Evolutionary conservation across 2,888 invertebrate genomes (phyloP).

Genomic region (Phragmatobia fuliginosa): DNA sequence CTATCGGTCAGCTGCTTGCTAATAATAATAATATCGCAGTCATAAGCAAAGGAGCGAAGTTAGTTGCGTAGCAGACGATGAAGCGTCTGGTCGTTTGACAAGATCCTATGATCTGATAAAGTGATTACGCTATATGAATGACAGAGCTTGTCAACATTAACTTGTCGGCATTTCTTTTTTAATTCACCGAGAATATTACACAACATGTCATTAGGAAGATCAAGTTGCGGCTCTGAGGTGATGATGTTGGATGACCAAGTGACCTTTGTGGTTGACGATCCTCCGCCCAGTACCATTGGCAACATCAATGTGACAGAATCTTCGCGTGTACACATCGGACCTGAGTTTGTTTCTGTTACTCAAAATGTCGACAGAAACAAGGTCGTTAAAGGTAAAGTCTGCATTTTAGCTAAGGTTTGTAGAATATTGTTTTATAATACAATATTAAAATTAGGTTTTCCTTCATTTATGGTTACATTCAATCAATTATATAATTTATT

Average conservation of each 20-base stretch:
- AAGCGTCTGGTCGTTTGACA: slow-evolving; percentile 55
- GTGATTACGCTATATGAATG: neutral
- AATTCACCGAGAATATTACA: neutral
- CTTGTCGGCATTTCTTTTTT: neutral
- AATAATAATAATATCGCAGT: slow-evolving; percentile 32
- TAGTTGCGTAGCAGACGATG: slow-evolving; percentile 63
- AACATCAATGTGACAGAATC: neutral
- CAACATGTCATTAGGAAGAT: slow-evolving; percentile 47
- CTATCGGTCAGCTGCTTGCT: neutral
- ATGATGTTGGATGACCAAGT: neutral
- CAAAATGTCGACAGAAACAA: slow-evolving; percentile 5
- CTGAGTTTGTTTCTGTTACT: slow-evolving; percentile 2
- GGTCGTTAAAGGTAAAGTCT: slow-evolving; percentile 1
- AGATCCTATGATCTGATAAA: slow-evolving; percentile 10
- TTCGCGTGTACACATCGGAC: slow-evolving; percentile 5
- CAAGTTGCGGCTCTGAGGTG: slow-evolving; percentile 30
- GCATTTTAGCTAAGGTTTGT: neutral
- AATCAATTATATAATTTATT: neutral
- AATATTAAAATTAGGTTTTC: no score
- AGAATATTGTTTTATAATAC: neutral
- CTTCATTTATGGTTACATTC: no score
- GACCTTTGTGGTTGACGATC: neutral
- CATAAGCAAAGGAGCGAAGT: slow-evolving; percentile 39
- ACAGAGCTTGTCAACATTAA: neutral
- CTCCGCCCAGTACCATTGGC: neutral